Evolutionary conservation across 1,140 invertebrate species (phyloP).

Genomic region (Marisa cornuarietis): DNA sequence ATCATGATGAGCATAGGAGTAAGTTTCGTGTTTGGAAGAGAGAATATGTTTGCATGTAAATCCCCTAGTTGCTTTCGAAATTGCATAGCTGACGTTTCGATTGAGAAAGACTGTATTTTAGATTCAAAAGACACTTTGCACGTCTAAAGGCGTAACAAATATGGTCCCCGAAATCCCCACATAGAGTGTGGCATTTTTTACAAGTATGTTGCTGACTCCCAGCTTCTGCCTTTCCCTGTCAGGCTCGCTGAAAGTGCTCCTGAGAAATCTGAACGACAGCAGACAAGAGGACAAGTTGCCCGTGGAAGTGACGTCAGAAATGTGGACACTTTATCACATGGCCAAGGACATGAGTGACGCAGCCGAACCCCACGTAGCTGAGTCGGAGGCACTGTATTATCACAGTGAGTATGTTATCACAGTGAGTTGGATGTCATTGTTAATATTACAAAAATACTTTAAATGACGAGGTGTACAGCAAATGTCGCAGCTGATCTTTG

Average conservation of each 20-base stretch:
- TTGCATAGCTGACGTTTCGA: too few relatives aligned
- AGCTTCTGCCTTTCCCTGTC: slow-evolving; percentile 6
- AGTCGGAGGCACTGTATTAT: slow-evolving; percentile 29
- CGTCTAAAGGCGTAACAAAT: too few relatives aligned
- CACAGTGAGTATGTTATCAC: slow-evolving; percentile 8
- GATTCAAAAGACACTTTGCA: too few relatives aligned
- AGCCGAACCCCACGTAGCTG: slow-evolving; percentile 35
- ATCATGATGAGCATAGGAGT: not conserved
- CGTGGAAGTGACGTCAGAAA: slow-evolving; percentile 2
- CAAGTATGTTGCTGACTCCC: slow-evolving; percentile 5
- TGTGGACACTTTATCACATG: slow-evolving; percentile 22
- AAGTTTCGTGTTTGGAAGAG: slow-evolving; percentile 1
- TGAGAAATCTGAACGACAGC: slow-evolving; percentile 18
- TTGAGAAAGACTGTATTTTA: too few relatives aligned
- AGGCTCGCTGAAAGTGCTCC: slow-evolving; percentile 27
- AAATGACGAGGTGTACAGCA: too few relatives aligned
- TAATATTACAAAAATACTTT: too few relatives aligned
- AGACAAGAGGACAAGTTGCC: slow-evolving; percentile 17
- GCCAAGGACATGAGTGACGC: slow-evolving; percentile 30
- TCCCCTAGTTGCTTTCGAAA: too few relatives aligned
- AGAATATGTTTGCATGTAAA: not conserved
- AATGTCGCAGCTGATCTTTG: too few relatives aligned
- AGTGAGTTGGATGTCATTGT: too few relatives aligned
- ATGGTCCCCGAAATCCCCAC: too few relatives aligned
- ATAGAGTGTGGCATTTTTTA: not conserved